These are phyloP conservation scores for Tyrannus savana DNA, from an alignment of 2,113 vertebrate genomes.

Conservation along the genomic window DNA sequence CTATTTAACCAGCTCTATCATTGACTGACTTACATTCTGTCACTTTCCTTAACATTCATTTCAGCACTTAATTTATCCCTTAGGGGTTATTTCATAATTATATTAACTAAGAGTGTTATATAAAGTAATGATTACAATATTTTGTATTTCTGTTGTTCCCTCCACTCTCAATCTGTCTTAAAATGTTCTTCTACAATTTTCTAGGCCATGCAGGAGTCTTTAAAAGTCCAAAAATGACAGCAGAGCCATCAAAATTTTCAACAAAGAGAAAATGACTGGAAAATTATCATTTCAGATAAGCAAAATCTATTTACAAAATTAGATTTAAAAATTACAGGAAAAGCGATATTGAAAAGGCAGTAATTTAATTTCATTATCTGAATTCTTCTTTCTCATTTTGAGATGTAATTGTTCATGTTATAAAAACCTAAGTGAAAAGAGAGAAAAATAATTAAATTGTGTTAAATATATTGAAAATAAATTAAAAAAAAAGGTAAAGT, in stretches of 20 bases:
- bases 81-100: neutral
- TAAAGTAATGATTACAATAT: neutral
- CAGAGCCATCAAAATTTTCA: neutral
- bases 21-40: neutral
- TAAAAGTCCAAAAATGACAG: neutral
- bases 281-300: neutral
- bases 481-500: neutral
- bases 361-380: neutral
- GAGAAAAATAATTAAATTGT: neutral
- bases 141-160: neutral
- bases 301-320: neutral
- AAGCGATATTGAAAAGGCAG: neutral
- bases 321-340: neutral
- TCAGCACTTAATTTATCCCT: neutral
- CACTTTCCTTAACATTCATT: neutral
- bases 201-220: neutral
- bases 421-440: neutral
- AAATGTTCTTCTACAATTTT: neutral
- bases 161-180: neutral
- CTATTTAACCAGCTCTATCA: conserved; percentile 35
- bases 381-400: neutral
- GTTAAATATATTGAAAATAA: neutral
- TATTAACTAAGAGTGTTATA: neutral
- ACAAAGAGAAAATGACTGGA: neutral
- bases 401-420: neutral